Evolutionary conservation across 1,140 invertebrate species (phyloP), one percentile per base, ranked within the genome.

Genomic region (Lutraria rhynchaena): DNA sequence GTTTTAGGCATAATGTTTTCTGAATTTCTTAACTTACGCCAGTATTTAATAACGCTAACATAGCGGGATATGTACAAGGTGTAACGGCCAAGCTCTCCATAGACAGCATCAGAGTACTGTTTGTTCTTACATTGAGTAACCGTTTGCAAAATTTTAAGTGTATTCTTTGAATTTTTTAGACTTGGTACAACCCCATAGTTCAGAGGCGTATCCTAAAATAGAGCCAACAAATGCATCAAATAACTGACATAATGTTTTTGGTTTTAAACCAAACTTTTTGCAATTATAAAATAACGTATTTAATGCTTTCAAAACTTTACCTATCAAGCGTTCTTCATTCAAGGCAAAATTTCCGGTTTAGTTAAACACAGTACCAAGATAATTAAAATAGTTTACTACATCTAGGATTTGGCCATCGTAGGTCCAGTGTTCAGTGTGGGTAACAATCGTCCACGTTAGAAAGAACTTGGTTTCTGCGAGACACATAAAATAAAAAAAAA

Each of bases 331-430:
- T 24, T 61, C 24, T 33, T 33, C 4, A 33, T 61, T 37, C 27
- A 33, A 35, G 57, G 19, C 37, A 22, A 71, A 71, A 22, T 17
- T 31, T 29, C 67, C 67, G 29, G 49, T 49, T 31, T 37, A 29
- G 24, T 19, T 27, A 51, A 61, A 76, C 13, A 61, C 44, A 15
- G 49, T 57, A 37, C 73, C 57, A 4, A 76, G 37, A 61, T 63
- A 76, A 61, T 31, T 46, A 51, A 60, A 76, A 46, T 57, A 46
- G 3, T 61, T 37, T 3, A 61, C 57, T 49, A 60, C 29, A 33
- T 76, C 73, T 29, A 76, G 33, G 1, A 33, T 33, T 37, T 31
- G 19, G 33, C 61, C 37, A 41, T 51, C 33, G 41, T 53, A 65
- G 49, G 13, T 49, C 60, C 60, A 65, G 4, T 55, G 15, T 37